These are phyloP conservation scores for Lepidurus apus DNA, from an alignment of 1,140 invertebrate genomes.

Conservation along the genomic window DNA sequence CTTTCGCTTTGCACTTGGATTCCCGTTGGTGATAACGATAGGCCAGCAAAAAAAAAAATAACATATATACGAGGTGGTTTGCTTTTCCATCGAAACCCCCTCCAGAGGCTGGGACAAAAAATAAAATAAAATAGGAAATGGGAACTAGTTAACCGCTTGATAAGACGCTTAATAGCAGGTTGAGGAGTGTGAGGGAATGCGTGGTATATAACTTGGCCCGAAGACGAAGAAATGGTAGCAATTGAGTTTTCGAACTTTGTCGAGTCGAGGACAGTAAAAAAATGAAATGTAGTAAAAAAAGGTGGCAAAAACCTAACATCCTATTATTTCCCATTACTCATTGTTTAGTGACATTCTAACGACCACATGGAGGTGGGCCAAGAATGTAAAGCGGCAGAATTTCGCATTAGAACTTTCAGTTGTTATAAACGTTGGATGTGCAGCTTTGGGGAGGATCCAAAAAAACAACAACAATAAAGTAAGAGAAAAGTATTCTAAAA, in stretches of 20 bases:
- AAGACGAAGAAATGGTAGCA: background rate
- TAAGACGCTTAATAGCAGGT: background rate
- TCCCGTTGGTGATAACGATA: background rate
- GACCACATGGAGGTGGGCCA: background rate
- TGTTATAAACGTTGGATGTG: no score
- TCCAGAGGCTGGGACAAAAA: background rate
- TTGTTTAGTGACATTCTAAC: background rate
- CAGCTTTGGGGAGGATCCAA: no score
- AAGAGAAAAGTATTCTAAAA: no score
- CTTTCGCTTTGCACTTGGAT: background rate
- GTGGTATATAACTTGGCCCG: background rate
- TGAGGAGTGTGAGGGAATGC: background rate
- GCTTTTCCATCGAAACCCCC: background rate
- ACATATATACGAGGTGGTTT: background rate
- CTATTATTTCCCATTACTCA: background rate
- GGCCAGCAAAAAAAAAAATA: background rate
- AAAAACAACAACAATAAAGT: no score
- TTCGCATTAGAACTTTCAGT: no score
- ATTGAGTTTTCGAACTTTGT: background rate
- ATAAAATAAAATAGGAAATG: background rate
- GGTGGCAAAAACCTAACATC: background rate
- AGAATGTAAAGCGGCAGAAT: no score
- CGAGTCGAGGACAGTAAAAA: background rate
- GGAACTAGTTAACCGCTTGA: background rate
- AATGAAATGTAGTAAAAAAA: background rate